Evolutionary conservation across 1,140 invertebrate genomes (phyloP).

Genomic region (Microvelia longipes): DNA sequence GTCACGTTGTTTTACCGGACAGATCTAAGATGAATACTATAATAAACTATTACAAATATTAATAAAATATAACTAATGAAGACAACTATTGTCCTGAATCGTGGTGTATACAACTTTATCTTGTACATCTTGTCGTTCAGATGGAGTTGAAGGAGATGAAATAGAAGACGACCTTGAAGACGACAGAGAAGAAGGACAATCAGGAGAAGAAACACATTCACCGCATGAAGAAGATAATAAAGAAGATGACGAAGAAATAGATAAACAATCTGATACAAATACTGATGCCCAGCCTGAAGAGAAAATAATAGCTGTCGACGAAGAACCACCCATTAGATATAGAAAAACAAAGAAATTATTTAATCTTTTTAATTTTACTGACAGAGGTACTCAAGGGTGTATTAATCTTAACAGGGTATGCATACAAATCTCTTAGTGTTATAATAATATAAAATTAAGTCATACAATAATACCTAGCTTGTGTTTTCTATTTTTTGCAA

Average conservation of each 20-base stretch:
- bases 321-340: neutral
- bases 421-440: too few species aligned
- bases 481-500: too few species aligned
- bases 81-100: too few species aligned
- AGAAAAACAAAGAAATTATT: slow-evolving; percentile 1
- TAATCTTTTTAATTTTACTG: slow-evolving; percentile 1
- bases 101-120: too few species aligned
- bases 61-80: too few species aligned
- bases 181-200: neutral
- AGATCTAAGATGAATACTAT: too few species aligned
- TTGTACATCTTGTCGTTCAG: neutral
- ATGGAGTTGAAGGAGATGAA: neutral
- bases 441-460: too few species aligned
- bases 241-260: neutral
- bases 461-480: too few species aligned
- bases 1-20: too few species aligned
- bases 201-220: too few species aligned
- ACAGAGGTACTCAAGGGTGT: neutral
- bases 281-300: neutral
- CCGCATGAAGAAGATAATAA: neutral
- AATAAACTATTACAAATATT: too few species aligned
- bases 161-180: neutral
- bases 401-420: neutral
- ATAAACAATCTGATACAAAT: neutral
- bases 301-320: neutral